Conservation (phyloP, 2,113 vertebrate genomes). For the Paedocypris sp. region DNA sequence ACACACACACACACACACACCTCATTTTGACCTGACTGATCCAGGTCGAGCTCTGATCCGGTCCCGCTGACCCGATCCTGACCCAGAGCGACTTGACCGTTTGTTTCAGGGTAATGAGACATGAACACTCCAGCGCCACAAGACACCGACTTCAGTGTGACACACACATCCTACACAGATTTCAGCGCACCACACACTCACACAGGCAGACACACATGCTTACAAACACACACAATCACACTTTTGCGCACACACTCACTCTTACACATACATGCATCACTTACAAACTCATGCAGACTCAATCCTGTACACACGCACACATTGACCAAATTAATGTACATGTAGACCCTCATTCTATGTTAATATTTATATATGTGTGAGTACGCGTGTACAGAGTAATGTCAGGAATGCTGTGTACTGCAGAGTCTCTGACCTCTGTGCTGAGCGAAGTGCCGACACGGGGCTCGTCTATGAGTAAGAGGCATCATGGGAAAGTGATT, state of each 20-base stretch:
- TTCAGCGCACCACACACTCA: constrained; percentile 52
- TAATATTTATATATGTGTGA: too few relatives aligned
- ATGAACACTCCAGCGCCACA: constrained; percentile 57
- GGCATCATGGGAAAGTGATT: constrained; percentile 12
- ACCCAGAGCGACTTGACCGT: constrained; percentile 45
- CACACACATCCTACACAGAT: too few relatives aligned
- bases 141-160: constrained; percentile 61
- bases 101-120: constrained; percentile 67
- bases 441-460: not conserved
- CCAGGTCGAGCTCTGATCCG: too few relatives aligned
- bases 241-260: too few relatives aligned
- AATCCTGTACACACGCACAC: constrained; percentile 11
- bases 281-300: too few relatives aligned
- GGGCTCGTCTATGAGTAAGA: constrained; percentile 31
- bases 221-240: too few relatives aligned
- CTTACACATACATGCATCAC: too few relatives aligned
- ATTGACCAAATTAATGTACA: constrained; percentile 50
- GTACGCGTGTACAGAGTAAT: constrained; percentile 70
- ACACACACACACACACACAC: too few relatives aligned
- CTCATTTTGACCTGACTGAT: too few relatives aligned
- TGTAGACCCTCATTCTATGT: too few relatives aligned
- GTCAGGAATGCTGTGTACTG: constrained; percentile 86
- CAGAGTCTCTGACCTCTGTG: not conserved
- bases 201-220: not conserved
- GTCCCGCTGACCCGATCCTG: too few relatives aligned